Conservation (phyloP, 2,888 invertebrate species). For the Chalcosyrphus nemorum region DNA sequence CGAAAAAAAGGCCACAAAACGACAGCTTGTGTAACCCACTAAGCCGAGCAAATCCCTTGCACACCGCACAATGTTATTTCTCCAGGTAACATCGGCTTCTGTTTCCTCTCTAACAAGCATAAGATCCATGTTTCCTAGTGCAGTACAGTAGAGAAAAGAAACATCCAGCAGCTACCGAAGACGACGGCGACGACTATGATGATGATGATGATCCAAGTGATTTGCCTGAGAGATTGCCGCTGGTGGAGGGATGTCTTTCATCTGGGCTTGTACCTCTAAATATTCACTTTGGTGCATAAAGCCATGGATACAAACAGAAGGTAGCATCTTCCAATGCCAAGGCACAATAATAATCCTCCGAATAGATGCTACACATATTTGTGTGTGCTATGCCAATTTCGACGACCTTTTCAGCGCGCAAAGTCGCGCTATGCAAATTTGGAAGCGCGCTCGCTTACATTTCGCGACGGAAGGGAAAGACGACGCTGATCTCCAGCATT, state of each 20-base stretch:
- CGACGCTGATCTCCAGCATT: slow-evolving; percentile 37
- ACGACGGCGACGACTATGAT: slow-evolving; percentile 34
- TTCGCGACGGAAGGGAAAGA: slow-evolving; percentile 15
- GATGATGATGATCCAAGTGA: slow-evolving; percentile 71
- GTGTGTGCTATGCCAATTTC: slow-evolving; percentile 62
- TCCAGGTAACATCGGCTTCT: slow-evolving; percentile 69
- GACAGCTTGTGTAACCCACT: slow-evolving; percentile 67
- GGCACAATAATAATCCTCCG: slow-evolving; percentile 59
- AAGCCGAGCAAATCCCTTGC: slow-evolving; percentile 71
- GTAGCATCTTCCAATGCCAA: slow-evolving; percentile 46
- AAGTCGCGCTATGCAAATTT: slow-evolving; percentile 70
- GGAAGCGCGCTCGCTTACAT: slow-evolving; percentile 47
- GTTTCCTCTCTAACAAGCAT: slow-evolving; percentile 70
- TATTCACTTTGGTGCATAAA: slow-evolving; percentile 46
- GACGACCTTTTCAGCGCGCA: slow-evolving; percentile 66
- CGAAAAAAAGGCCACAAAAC: slow-evolving; percentile 13
- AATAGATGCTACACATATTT: slow-evolving; percentile 52
- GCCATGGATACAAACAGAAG: slow-evolving; percentile 14
- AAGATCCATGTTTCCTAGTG: slow-evolving; percentile 66
- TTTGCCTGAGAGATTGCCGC: slow-evolving; percentile 71
- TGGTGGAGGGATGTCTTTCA: slow-evolving; percentile 67
- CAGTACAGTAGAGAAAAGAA: slow-evolving; percentile 30
- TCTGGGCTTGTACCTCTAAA: slow-evolving; percentile 53
- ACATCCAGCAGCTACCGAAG: slow-evolving; percentile 31
- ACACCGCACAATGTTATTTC: slow-evolving; percentile 68